phyloP scores from a whole-genome alignment of 37 sponge, comb jelly and placozoan genomes.

The Petrosia ficiformis region DNA sequence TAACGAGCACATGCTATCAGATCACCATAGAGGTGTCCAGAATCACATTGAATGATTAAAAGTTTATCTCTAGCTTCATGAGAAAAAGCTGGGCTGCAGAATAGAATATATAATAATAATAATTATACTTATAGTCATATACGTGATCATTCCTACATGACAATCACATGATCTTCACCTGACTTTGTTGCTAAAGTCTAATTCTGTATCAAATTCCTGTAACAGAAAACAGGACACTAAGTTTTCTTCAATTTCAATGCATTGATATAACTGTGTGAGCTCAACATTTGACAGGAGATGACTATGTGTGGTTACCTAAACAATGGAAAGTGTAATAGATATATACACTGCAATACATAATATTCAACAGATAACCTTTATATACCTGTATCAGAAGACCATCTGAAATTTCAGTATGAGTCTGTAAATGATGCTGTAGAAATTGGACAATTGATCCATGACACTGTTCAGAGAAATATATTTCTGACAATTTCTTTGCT shows the following conservation, averaged over 20 bases:
- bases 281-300: conserved; percentile 59
- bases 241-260: neutral
- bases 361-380: neutral
- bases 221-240: conserved; percentile 16
- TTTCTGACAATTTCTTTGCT: neutral
- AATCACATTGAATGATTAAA: conserved; percentile 82
- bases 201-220: conserved; percentile 84
- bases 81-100: neutral
- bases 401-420: neutral
- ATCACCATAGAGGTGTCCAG: conserved; percentile 74
- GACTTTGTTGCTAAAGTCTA: conserved; percentile 70
- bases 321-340: neutral
- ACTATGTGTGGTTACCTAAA: conserved; percentile 86
- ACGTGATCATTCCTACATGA: conserved; percentile 7
- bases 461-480: conserved; percentile 44
- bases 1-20: conserved; percentile 91
- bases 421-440: conserved; percentile 8
- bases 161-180: no score
- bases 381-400: neutral
- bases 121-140: neutral
- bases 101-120: neutral
- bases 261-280: conserved; percentile 8
- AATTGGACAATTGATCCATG: conserved; percentile 45
- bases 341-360: neutral
- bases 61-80: conserved; percentile 16